These are phyloP conservation scores for Metallyticus violacea DNA, from an alignment of 2,888 invertebrate genomes.

Conservation along the genomic window DNA sequence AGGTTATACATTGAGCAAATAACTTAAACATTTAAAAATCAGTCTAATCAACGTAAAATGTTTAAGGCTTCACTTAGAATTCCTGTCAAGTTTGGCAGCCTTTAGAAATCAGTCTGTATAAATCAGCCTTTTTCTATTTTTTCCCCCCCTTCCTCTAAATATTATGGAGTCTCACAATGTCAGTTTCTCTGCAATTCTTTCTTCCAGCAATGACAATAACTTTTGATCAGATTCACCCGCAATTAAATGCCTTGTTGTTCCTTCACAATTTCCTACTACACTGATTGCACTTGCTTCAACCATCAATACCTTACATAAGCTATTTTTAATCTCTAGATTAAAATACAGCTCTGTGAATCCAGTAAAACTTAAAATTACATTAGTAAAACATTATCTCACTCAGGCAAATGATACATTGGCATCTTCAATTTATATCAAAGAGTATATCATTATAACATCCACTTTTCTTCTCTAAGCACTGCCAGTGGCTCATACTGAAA, in stretches of 20 bases:
- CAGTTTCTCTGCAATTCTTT: neutral
- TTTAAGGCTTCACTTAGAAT: neutral
- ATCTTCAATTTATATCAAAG: neutral
- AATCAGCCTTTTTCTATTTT: neutral
- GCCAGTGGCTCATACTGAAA: neutral
- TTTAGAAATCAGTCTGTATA: neutral
- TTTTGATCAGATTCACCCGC: neutral
- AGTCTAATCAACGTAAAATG: neutral
- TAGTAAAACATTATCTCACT: neutral
- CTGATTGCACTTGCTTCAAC: neutral
- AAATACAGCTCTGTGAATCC: neutral
- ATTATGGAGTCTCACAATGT: neutral
- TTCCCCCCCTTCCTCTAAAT: neutral
- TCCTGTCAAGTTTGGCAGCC: neutral
- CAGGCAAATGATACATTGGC: no score
- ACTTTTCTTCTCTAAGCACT: neutral
- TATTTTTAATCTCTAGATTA: neutral
- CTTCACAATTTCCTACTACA: neutral
- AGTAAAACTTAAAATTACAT: neutral
- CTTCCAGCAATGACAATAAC: neutral
- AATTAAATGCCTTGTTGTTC: neutral
- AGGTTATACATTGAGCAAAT: neutral
- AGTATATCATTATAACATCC: neutral
- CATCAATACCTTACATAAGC: neutral
- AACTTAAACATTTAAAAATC: neutral